Percentiles rank a stretch among this genome's conserved stretches.
phyloP scores from a whole-genome alignment of 2,888 invertebrate genomes.

The Cerceris ruficornis region DNA sequence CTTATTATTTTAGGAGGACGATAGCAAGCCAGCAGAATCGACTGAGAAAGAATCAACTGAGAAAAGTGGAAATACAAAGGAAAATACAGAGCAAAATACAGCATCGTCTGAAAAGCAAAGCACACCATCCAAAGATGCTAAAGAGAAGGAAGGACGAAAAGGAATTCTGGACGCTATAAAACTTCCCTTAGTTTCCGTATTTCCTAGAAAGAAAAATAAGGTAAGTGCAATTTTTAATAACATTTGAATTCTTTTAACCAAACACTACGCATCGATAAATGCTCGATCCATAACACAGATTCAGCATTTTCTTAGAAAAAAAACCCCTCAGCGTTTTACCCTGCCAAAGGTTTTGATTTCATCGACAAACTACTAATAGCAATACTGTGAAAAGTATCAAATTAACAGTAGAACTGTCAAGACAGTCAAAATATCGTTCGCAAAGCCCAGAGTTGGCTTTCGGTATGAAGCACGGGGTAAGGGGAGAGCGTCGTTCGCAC shows the following conservation, averaged over 20 bases:
- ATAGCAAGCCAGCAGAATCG: slow-evolving; percentile 76
- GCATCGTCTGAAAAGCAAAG: slow-evolving; percentile 70
- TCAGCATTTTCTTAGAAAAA: no score
- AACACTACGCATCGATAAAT: no score
- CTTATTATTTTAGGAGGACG: slow-evolving; percentile 71
- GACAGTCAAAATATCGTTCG: no score
- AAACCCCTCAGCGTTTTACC: no score
- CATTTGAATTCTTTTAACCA: slow-evolving; percentile 6
- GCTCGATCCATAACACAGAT: no score
- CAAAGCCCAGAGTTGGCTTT: no score
- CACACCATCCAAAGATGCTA: slow-evolving; percentile 73
- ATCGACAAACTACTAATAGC: no score
- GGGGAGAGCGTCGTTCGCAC: no score
- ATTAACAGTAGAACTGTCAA: no score
- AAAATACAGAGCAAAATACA: slow-evolving; percentile 67
- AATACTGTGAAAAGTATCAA: no score
- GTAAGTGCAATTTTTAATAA: slow-evolving; percentile 48
- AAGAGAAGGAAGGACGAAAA: slow-evolving; percentile 73
- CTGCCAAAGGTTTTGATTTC: no score
- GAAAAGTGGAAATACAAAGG: slow-evolving; percentile 65
- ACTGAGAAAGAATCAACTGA: slow-evolving; percentile 63
- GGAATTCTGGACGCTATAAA: slow-evolving; percentile 85
- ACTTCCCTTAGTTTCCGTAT: slow-evolving; percentile 84
- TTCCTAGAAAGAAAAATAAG: slow-evolving; percentile 78
- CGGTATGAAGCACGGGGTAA: no score